Base-by-base conservation (phyloP, 2,113 vertebrate species). In the Siniperca chuatsi region DNA sequence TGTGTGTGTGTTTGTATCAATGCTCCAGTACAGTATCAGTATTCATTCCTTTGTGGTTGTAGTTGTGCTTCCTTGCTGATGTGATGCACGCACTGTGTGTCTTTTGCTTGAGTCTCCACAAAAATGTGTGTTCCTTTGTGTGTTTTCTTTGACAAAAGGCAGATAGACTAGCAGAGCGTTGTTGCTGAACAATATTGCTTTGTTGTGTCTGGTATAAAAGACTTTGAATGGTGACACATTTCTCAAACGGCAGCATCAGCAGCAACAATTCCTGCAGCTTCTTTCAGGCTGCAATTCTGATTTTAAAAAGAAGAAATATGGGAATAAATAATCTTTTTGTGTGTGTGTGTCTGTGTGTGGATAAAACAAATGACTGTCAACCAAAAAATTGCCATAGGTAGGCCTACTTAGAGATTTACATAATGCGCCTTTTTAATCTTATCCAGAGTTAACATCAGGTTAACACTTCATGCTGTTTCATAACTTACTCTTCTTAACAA, bases 131-230 rank as follows among this genome's bases (percentile, higher is more conserved):
- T 44, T 65, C 44, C 7, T 69, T 46, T 64, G 57, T n/a, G 21
- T 72, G 58, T 40, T 13, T 69, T 61, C 74, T 48, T 78, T 48
- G n/a, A 78, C 44, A 76, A 55, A 65, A 18, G 6, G 15, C 35
- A 74, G 69, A 74, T 37, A 44, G 72, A 50, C 40, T 16, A 4
- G 57, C 48, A 7, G 44, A 40, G 72, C 10, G 0, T 55, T 78
- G 78, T 21, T 52, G n/a, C 66, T 48, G 40, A 81, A 64, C 57
- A 86, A 40, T 8, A 25, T 50, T 68, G 42, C 33, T 74, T 77
- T 82, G 65, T 77, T 68, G 20, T 52, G 25, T 76, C 21, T 55
- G 58, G 15, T n/a, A 64, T 15, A 52, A 64, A 37, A 70, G 33
- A 54, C 3, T 65, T 16, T 75, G 23, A 79, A 76, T 21, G 72